A percentile compares a stretch with the other conserved stretches of the same genome.
Conservation (phyloP, 2,888 invertebrate species). For the Sphaerophoria taeniata region DNA sequence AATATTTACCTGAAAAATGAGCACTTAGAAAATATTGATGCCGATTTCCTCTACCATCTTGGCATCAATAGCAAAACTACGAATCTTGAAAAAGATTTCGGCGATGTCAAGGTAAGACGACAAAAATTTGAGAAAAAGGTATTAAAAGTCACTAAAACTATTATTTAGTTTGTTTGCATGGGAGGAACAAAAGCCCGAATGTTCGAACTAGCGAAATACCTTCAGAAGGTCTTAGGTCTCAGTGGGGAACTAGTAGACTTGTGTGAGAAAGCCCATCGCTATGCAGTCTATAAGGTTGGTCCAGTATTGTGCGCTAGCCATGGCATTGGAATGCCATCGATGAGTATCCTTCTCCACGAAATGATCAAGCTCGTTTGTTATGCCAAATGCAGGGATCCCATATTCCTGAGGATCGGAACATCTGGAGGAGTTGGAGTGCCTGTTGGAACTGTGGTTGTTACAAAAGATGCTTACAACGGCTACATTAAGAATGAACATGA, state of each 20-base stretch:
- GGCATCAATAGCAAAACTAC: conserved; percentile 92
- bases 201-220: conserved; percentile 93
- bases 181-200: conserved; percentile 96
- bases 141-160: neutral
- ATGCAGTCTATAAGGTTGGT: conserved; percentile 91
- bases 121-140: too few species aligned
- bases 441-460: conserved; percentile 96
- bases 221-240: conserved; percentile 92
- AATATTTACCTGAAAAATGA: conserved; percentile 26
- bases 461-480: conserved; percentile 95
- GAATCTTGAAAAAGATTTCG: conserved; percentile 95
- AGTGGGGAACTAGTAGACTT: conserved; percentile 92
- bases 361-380: conserved; percentile 96
- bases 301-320: conserved; percentile 85
- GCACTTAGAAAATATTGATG: conserved; percentile 91
- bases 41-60: conserved; percentile 95
- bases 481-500: conserved; percentile 91
- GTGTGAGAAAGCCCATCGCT: conserved; percentile 93
- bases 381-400: conserved; percentile 93
- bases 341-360: conserved; percentile 98
- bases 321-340: conserved; percentile 98
- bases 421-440: conserved; percentile 96
- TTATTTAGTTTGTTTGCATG: conserved; percentile 93
- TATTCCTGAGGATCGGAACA: conserved; percentile 96
- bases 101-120: conserved; percentile 95